Evolutionary conservation across 2,113 vertebrate genomes (phyloP).

Genomic region (Alexandromys fortis): DNA sequence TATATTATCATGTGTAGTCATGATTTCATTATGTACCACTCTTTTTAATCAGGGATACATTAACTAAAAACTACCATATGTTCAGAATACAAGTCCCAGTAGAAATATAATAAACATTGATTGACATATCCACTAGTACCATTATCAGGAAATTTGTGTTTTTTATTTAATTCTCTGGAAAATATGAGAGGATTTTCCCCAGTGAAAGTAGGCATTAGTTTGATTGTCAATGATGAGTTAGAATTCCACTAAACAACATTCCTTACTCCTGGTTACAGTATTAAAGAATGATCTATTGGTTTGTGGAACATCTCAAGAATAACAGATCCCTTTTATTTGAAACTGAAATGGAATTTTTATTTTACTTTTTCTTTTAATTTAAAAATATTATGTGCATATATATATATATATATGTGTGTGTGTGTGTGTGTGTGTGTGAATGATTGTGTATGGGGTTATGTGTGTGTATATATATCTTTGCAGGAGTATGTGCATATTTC

Average conservation of each 20-base stretch:
- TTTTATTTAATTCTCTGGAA: not conserved
- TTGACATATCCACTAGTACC: not conserved
- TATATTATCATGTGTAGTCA: not conserved
- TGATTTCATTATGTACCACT: not conserved
- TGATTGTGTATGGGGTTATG: not conserved
- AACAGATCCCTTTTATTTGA: not conserved
- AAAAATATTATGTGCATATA: not conserved
- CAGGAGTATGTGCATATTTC: not conserved
- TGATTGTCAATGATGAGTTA: not conserved
- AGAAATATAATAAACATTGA: not conserved
- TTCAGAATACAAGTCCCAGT: not conserved
- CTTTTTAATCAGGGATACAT: not conserved
- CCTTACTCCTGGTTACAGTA: not conserved
- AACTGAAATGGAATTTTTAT: not conserved
- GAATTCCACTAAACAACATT: not conserved
- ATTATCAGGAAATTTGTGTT: not conserved
- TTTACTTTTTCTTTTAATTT: not conserved
- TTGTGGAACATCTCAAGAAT: not conserved
- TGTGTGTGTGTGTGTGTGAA: not conserved
- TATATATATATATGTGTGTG: no score
- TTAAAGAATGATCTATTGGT: not conserved
- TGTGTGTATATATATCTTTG: not conserved
- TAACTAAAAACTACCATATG: not conserved
- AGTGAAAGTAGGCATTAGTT: fast-evolving
- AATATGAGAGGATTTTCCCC: not conserved